These are phyloP conservation scores for Chesias legatella DNA, from an alignment of 2,888 invertebrate species.

Conservation along the genomic window DNA sequence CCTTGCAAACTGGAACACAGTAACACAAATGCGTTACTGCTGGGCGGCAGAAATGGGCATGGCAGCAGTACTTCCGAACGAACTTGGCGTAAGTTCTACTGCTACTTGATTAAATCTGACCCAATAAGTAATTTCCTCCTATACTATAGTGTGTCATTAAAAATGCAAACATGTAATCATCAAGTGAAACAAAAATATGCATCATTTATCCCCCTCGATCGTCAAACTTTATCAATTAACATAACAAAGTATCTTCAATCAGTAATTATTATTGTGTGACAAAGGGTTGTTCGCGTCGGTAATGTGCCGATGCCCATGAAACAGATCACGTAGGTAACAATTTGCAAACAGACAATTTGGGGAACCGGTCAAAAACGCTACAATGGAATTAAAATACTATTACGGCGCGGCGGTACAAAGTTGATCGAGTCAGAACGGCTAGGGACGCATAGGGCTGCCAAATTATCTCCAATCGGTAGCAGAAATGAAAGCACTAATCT, in stretches of 20 bases:
- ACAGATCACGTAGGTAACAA: slow-evolving; percentile 48
- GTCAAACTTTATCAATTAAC: slow-evolving; percentile 33
- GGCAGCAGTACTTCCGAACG: too few relatives aligned
- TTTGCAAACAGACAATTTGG: slow-evolving; percentile 67
- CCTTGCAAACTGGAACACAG: too few relatives aligned
- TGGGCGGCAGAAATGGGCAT: too few relatives aligned
- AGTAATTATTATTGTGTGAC: slow-evolving; percentile 17
- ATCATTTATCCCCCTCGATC: slow-evolving; percentile 7
- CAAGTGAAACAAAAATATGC: not conserved
- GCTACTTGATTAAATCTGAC: too few relatives aligned
- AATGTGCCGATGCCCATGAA: slow-evolving; percentile 39
- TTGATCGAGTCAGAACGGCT: slow-evolving; percentile 58
- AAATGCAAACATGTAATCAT: too few relatives aligned
- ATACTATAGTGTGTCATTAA: too few relatives aligned
- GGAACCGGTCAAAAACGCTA: slow-evolving; percentile 67
- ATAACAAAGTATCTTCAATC: slow-evolving; percentile 30
- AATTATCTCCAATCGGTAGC: not conserved
- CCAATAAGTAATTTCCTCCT: too few relatives aligned
- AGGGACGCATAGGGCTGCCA: slow-evolving; percentile 12
- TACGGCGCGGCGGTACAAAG: slow-evolving; percentile 64
- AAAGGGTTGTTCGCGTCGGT: slow-evolving; percentile 24
- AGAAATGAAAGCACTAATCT: too few relatives aligned
- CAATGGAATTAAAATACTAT: slow-evolving; percentile 78
- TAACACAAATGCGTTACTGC: too few relatives aligned
- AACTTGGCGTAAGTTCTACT: too few relatives aligned